A percentile compares a stretch with the other conserved stretches of the same genome.
phyloP scores from a whole-genome alignment of 2,797 vertebrate genomes.

The Eupleurogrammus muticus region DNA sequence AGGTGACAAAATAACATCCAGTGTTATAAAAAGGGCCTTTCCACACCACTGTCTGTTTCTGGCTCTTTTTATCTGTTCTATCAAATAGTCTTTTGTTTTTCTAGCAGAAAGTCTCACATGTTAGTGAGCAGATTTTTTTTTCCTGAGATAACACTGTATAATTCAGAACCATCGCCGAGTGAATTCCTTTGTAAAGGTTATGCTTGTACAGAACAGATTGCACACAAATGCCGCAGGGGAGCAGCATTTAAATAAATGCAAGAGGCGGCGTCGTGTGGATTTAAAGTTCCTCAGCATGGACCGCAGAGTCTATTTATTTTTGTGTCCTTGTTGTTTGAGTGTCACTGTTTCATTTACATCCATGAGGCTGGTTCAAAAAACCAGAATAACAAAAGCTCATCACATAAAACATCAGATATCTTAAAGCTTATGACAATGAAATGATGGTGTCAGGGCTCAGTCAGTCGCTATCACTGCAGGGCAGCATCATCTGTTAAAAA shows the following conservation, averaged over 20 bases:
- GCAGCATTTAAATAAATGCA: slow-evolving; percentile 50
- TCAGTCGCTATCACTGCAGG: no score
- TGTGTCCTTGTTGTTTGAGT: slow-evolving; percentile 21
- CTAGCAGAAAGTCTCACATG: neutral
- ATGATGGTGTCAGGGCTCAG: neutral
- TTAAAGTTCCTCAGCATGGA: slow-evolving; percentile 23
- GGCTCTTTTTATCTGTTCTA: slow-evolving; percentile 21
- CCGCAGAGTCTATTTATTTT: slow-evolving; percentile 25
- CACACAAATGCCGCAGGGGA: slow-evolving; percentile 50
- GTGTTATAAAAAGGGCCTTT: neutral
- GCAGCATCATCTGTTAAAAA: no score
- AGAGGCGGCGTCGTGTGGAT: slow-evolving; percentile 42
- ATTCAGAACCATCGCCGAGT: slow-evolving; percentile 55
- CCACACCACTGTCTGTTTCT: neutral
- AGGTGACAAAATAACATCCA: neutral
- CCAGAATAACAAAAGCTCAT: slow-evolving; percentile 21
- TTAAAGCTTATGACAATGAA: slow-evolving; percentile 9
- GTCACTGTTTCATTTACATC: slow-evolving; percentile 40
- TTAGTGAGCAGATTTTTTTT: slow-evolving; percentile 37
- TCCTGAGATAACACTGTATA: slow-evolving; percentile 49
- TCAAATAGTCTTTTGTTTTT: neutral
- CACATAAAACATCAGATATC: slow-evolving; percentile 21
- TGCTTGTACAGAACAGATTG: slow-evolving; percentile 69
- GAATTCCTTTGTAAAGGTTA: slow-evolving; percentile 61
- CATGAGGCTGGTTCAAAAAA: slow-evolving; percentile 34